These are phyloP conservation scores for Benitochromis conjunctus DNA, from an alignment of 2,113 vertebrate species.

Conservation along the genomic window DNA sequence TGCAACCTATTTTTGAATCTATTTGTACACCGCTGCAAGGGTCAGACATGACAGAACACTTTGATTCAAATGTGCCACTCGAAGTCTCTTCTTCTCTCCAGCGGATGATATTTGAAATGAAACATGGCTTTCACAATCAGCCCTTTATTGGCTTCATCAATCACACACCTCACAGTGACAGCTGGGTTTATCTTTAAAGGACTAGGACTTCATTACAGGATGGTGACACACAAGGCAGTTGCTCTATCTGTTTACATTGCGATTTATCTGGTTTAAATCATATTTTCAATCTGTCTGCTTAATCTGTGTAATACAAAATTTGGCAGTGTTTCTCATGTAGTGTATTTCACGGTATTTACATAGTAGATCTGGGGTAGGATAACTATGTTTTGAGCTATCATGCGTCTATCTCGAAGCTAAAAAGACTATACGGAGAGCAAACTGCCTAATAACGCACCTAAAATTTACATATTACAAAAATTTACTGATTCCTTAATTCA, in stretches of 20 bases:
- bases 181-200: slow-evolving; percentile 16
- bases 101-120: slow-evolving; percentile 17
- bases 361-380: background rate
- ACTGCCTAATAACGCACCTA: background rate
- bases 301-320: background rate
- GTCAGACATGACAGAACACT: slow-evolving; percentile 41
- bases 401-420: background rate
- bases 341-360: background rate
- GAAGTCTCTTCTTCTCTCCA: background rate
- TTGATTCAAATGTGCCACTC: slow-evolving; percentile 38
- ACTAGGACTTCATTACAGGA: slow-evolving; percentile 5
- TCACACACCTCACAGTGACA: slow-evolving; percentile 27
- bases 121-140: slow-evolving; percentile 35
- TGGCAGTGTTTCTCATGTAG: background rate
- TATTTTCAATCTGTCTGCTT: background rate
- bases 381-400: background rate
- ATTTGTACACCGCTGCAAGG: slow-evolving; percentile 13
- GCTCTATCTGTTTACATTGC: background rate
- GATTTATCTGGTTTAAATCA: background rate
- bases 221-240: background rate
- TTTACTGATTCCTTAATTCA: background rate
- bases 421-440: background rate
- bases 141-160: slow-evolving; percentile 56
- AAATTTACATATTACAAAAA: background rate
- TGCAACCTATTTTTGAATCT: slow-evolving; percentile 33